Conservation (phyloP, 2,888 invertebrate species). For the Amiota communis region DNA sequence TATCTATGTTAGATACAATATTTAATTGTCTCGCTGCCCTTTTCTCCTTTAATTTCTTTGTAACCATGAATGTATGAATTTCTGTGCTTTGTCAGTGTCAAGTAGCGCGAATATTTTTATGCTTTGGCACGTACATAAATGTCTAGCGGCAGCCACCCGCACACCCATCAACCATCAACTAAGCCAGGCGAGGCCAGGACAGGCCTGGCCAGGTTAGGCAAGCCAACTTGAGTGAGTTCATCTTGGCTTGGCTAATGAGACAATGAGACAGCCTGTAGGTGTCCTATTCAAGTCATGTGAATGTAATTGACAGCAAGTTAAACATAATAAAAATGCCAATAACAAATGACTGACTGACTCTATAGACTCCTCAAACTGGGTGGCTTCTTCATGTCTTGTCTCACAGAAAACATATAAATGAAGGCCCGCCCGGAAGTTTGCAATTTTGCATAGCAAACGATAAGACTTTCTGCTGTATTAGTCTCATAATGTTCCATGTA, state of each 20-base stretch:
- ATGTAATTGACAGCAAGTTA: conserved; percentile 24
- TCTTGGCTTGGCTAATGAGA: conserved; percentile 54
- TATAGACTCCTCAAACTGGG: conserved; percentile 14
- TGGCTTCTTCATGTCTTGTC: conserved; percentile 10
- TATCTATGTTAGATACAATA: background rate
- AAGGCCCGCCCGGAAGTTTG: conserved; percentile 19
- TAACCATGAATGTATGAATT: background rate
- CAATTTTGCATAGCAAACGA: conserved; percentile 25
- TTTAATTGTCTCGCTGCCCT: background rate
- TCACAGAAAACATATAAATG: background rate
- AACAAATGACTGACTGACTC: conserved; percentile 7
- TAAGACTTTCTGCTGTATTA: background rate
- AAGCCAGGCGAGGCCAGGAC: background rate
- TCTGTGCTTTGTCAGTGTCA: conserved; percentile 21
- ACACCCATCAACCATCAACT: background rate
- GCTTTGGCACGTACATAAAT: conserved; percentile 26
- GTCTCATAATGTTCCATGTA: background rate
- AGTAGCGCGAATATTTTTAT: conserved; percentile 26
- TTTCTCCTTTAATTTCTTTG: background rate
- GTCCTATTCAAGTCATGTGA: conserved; percentile 28
- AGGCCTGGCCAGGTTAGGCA: background rate
- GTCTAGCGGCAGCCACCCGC: conserved; percentile 3
- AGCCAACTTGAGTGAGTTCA: conserved; percentile 1
- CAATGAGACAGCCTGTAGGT: conserved; percentile 52
- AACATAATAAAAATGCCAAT: conserved; percentile 28